Percentiles rank a stretch among this genome's conserved stretches.
Evolutionary conservation across 2,797 vertebrate species (phyloP).

Genomic region (Hydrocynus forskahlii): DNA sequence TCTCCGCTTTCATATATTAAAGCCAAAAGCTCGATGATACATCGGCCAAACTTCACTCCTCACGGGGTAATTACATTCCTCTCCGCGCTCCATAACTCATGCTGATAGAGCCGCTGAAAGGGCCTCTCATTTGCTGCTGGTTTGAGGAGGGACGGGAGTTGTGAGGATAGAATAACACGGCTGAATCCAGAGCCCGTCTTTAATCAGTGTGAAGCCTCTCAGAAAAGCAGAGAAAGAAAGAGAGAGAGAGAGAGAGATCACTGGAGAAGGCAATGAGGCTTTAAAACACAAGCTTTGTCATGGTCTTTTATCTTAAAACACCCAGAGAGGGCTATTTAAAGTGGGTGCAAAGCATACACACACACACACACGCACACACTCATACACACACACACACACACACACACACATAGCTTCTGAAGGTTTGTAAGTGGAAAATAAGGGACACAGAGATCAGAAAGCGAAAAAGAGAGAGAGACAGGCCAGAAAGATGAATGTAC

Average conservation of each 20-base stretch:
- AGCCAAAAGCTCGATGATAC: conserved; percentile 49
- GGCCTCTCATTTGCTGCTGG: conserved; percentile 31
- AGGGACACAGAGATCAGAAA: background rate
- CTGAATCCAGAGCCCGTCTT: conserved; percentile 40
- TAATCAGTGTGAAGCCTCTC: conserved; percentile 40
- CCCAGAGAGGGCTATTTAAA: conserved; percentile 32
- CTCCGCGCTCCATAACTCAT: conserved; percentile 54
- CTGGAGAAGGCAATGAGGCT: conserved; percentile 29
- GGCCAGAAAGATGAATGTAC: background rate
- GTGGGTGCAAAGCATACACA: background rate
- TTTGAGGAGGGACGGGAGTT: conserved; percentile 23
- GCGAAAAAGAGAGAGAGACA: background rate
- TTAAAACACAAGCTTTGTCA: conserved; percentile 46
- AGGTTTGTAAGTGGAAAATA: background rate
- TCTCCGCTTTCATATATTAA: conserved; percentile 53
- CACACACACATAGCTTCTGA: background rate
- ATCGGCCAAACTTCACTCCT: conserved; percentile 54
- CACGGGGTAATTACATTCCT: conserved; percentile 55
- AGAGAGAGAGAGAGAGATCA: conserved; percentile 18
- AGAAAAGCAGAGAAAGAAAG: background rate
- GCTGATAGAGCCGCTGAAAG: conserved; percentile 48
- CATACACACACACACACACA: background rate
- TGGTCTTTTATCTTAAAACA: conserved; percentile 45
- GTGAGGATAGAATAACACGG: conserved; percentile 23
- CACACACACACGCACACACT: background rate